A percentile compares a stretch with the other conserved stretches of the same genome.
Evolutionary conservation across 2,888 invertebrate species (phyloP).

Genomic region (Hyppa rectilinea): DNA sequence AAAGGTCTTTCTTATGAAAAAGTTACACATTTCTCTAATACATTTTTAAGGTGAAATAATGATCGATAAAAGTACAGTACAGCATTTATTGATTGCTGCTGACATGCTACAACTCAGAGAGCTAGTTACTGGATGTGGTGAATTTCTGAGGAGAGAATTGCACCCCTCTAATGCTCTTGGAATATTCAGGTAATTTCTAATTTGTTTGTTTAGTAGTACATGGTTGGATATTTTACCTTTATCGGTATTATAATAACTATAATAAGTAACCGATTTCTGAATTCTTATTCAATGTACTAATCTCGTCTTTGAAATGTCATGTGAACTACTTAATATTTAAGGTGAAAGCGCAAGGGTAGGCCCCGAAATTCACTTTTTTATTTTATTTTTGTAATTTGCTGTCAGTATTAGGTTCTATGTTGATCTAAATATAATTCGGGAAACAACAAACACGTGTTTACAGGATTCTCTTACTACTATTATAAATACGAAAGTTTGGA

Average conservation of each 20-base stretch:
- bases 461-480: too few relatives aligned
- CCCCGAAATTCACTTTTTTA: too few relatives aligned
- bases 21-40: not conserved
- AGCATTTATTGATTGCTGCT: slow-evolving; percentile 96
- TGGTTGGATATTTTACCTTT: not conserved
- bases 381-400: too few relatives aligned
- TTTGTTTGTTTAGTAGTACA: slow-evolving; percentile 1
- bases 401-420: too few relatives aligned
- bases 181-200: slow-evolving; percentile 92
- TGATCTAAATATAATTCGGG: too few relatives aligned
- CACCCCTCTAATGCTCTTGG: slow-evolving; percentile 97
- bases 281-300: slow-evolving; percentile 3
- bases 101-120: slow-evolving; percentile 97
- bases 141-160: slow-evolving; percentile 95
- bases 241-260: too few relatives aligned
- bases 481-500: too few relatives aligned
- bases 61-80: slow-evolving; percentile 95
- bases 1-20: not conserved
- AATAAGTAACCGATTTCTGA: too few relatives aligned
- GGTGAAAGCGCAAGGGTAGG: too few relatives aligned
- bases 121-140: slow-evolving; percentile 94
- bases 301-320: not conserved
- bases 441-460: too few relatives aligned
- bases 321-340: not conserved
- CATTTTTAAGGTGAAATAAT: slow-evolving; percentile 90